phyloP scores from a whole-genome alignment of 2,888 invertebrate genomes.

The Callosobruchus maculatus region DNA sequence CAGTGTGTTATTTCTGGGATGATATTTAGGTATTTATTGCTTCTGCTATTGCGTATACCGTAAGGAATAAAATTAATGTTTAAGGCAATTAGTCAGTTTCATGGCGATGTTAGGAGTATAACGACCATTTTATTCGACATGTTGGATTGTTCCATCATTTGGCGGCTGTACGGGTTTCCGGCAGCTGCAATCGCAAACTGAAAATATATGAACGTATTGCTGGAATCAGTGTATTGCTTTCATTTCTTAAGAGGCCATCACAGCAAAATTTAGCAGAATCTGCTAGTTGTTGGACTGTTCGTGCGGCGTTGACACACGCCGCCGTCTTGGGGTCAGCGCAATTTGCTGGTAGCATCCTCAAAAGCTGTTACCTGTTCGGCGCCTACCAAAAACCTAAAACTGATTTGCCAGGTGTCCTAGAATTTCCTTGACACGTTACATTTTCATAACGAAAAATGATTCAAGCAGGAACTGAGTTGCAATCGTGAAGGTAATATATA shows the following conservation, averaged over 20 bases:
- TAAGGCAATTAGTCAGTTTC: not conserved
- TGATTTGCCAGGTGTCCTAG: no score
- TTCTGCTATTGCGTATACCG: not conserved
- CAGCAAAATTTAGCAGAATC: not conserved
- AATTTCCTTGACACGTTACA: no score
- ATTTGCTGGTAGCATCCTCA: no score
- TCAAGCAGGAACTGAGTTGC: no score
- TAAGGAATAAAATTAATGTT: not conserved
- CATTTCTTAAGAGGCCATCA: not conserved
- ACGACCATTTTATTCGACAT: not conserved
- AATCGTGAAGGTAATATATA: no score
- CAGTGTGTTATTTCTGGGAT: not conserved
- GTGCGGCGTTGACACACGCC: no score
- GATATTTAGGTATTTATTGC: not conserved
- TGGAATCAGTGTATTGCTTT: not conserved
- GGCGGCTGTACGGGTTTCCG: not conserved
- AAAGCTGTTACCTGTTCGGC: no score
- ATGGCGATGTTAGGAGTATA: not conserved
- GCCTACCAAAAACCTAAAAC: no score
- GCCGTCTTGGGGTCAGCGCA: no score
- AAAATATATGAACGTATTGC: not conserved
- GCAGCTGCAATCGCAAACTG: not conserved
- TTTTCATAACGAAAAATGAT: no score
- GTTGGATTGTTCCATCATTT: not conserved
- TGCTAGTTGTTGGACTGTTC: no score